Conservation (phyloP, 2,888 invertebrate species). For the Pantelozetes paolii region DNA sequence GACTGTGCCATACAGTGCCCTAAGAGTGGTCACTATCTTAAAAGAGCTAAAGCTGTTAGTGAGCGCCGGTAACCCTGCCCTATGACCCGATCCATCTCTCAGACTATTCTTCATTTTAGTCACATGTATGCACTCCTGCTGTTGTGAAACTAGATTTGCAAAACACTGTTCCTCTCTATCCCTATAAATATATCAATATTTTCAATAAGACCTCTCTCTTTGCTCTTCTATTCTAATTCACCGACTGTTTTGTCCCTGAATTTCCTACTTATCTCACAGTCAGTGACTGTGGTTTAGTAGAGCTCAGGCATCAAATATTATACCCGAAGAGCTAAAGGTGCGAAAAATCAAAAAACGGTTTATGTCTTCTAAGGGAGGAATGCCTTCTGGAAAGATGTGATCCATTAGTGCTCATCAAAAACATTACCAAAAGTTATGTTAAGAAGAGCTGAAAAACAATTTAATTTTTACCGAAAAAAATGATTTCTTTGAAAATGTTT, state of each 20-base stretch:
- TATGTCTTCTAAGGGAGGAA: neutral
- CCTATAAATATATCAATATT: conserved; percentile 20
- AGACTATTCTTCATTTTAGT: conserved; percentile 26
- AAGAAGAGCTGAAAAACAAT: no score
- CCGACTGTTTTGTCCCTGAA: neutral
- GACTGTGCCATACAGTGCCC: neutral
- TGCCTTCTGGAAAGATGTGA: conserved; percentile 2
- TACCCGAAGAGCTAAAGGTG: neutral
- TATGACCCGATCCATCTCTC: conserved; percentile 18
- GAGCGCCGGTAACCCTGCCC: neutral
- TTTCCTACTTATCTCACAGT: conserved; percentile 1
- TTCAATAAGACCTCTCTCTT: neutral
- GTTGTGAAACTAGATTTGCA: conserved; percentile 24
- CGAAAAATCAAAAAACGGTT: conserved; percentile 12
- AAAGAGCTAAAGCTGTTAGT: neutral
- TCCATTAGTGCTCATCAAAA: no score
- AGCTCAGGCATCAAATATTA: conserved; percentile 13
- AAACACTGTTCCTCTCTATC: neutral
- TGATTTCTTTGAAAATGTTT: no score
- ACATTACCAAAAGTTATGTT: no score
- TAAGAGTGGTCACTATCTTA: conserved; percentile 26
- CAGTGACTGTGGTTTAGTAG: neutral
- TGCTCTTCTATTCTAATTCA: neutral
- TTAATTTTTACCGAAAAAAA: no score
- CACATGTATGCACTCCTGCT: conserved; percentile 27